phyloP scores from a whole-genome alignment of 1,140 invertebrate genomes.

The Pachypeltis micranthus region DNA sequence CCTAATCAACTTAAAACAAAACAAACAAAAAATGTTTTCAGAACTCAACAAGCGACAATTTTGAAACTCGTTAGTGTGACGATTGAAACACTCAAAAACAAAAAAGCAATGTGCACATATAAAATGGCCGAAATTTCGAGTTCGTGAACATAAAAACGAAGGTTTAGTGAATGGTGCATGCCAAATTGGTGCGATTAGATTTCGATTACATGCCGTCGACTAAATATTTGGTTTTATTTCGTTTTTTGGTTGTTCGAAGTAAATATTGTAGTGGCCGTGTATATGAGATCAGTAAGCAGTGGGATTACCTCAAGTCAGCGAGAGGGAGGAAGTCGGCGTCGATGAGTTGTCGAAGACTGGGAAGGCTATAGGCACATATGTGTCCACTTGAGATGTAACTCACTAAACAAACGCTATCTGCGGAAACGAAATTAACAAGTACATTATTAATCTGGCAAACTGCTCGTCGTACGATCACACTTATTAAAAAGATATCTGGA shows the following conservation, averaged over 20 bases:
- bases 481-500: neutral
- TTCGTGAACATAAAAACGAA: neutral
- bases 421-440: too few species aligned
- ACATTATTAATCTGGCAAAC: too few species aligned
- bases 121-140: neutral
- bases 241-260: conserved; percentile 6
- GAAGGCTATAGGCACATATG: conserved; percentile 81
- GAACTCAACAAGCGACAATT: too few species aligned
- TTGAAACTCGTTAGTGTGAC: too few species aligned
- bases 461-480: too few species aligned
- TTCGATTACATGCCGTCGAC: neutral
- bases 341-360: conserved; percentile 78
- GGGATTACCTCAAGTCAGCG: conserved; percentile 76
- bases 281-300: neutral
- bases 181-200: neutral
- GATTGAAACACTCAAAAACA: too few species aligned
- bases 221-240: neutral
- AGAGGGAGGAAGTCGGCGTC: conserved; percentile 89
- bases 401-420: conserved; percentile 87
- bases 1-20: too few species aligned
- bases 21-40: too few species aligned
- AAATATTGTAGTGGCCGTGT: neutral
- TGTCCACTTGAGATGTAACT: conserved; percentile 90
- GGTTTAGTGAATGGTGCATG: neutral
- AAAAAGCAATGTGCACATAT: neutral